Evolutionary conservation across 2,888 invertebrate genomes (phyloP).

Genomic region (Poecilobothrus nobilitatus): DNA sequence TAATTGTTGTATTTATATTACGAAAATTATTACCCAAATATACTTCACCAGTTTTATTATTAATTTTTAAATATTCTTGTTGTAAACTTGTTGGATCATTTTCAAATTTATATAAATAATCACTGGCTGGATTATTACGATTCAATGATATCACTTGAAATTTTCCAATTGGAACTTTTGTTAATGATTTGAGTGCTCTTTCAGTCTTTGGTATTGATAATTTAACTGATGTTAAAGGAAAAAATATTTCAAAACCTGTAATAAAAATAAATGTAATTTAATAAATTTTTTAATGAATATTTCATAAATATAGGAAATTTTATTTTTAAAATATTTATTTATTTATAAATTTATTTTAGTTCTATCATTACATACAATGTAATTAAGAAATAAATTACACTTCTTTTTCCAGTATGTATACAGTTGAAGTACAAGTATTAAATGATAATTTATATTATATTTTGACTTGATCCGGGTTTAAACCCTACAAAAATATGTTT

Average conservation of each 20-base stretch:
- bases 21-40: constrained; percentile 36
- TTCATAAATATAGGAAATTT: constrained; percentile 10
- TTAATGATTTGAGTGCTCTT: constrained; percentile 38
- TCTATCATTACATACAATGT: no score
- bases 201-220: constrained; percentile 39
- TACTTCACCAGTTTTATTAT: constrained; percentile 37
- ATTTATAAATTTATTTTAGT: no score
- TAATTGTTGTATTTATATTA: constrained; percentile 26
- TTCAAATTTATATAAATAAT: constrained; percentile 38
- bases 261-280: constrained; percentile 16
- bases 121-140: constrained; percentile 29
- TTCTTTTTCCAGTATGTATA: no score
- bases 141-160: constrained; percentile 36
- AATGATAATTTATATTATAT: no score
- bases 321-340: no score
- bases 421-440: no score
- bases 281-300: constrained; percentile 11
- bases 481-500: no score
- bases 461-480: no score
- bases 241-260: constrained; percentile 37
- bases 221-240: constrained; percentile 38
- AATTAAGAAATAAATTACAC: no score
- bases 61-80: constrained; percentile 31
- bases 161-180: constrained; percentile 38
- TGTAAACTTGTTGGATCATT: constrained; percentile 23